phyloP scores from a whole-genome alignment of 2,797 vertebrate genomes.

The Acropternis orthonyx region DNA sequence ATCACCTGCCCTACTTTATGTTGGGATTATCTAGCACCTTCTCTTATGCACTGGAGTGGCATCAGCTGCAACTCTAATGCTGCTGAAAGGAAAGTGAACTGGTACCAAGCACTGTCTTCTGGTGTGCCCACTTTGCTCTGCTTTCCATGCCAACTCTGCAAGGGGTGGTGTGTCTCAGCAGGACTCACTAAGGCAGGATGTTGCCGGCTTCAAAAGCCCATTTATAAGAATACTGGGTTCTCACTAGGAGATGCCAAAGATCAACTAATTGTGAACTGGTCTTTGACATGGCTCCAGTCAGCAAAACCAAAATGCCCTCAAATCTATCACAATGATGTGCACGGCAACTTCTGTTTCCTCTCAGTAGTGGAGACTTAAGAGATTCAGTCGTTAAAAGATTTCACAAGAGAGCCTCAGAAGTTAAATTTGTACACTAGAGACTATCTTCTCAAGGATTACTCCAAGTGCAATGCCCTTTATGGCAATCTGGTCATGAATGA shows the following conservation, averaged over 20 bases:
- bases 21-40: neutral
- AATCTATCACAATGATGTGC: neutral
- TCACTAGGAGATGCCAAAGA: neutral
- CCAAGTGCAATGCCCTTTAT: neutral
- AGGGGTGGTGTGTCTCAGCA: neutral
- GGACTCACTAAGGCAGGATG: neutral
- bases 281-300: neutral
- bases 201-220: neutral
- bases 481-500: neutral
- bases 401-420: neutral
- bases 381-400: neutral
- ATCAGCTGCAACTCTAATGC: neutral
- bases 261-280: neutral
- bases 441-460: neutral
- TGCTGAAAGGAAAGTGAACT: neutral
- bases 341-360: neutral
- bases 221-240: neutral
- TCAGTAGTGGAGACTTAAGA: neutral
- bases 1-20: neutral
- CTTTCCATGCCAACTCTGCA: neutral
- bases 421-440: neutral
- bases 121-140: neutral
- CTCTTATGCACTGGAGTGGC: neutral
- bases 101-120: neutral
- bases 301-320: neutral